phyloP scores from a whole-genome alignment of 2,797 vertebrate genomes.

The Leuciscus waleckii region DNA sequence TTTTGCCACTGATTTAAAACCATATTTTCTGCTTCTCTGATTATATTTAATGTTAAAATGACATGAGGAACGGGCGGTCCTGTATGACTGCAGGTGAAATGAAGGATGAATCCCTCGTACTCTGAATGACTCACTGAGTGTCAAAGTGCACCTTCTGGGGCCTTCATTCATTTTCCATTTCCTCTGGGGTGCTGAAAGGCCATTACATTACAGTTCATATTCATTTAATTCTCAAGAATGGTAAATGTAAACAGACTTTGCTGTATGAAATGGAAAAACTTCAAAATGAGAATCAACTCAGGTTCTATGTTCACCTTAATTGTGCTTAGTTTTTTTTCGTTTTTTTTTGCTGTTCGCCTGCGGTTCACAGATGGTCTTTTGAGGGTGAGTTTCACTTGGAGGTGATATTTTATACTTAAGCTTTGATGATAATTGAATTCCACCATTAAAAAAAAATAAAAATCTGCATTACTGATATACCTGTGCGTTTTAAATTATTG shows the following conservation, averaged over 20 bases:
- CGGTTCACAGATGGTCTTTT: neutral
- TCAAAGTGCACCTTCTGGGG: neutral
- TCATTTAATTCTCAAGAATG: slow-evolving; percentile 19
- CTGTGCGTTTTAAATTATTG: neutral
- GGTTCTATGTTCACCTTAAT: neutral
- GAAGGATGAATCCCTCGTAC: neutral
- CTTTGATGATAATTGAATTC: slow-evolving; percentile 9
- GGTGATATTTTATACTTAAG: neutral
- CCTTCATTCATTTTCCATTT: slow-evolving; percentile 26
- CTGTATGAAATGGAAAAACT: neutral
- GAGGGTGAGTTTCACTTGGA: neutral
- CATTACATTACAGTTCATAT: slow-evolving; percentile 8
- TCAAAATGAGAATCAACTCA: neutral
- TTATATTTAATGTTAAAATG: slow-evolving; percentile 36
- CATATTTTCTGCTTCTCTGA: slow-evolving; percentile 19
- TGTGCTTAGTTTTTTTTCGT: neutral
- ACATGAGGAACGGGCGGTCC: neutral
- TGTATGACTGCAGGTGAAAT: slow-evolving; percentile 27
- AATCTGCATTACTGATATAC: neutral
- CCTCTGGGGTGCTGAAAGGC: slow-evolving; percentile 9
- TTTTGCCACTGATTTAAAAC: slow-evolving; percentile 41
- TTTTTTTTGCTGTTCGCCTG: neutral
- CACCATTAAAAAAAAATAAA: neutral
- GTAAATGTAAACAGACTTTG: slow-evolving; percentile 20
- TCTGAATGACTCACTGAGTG: slow-evolving; percentile 10